phyloP scores from a whole-genome alignment of 1,140 invertebrate species.

The Bilobella aurantiaca region DNA sequence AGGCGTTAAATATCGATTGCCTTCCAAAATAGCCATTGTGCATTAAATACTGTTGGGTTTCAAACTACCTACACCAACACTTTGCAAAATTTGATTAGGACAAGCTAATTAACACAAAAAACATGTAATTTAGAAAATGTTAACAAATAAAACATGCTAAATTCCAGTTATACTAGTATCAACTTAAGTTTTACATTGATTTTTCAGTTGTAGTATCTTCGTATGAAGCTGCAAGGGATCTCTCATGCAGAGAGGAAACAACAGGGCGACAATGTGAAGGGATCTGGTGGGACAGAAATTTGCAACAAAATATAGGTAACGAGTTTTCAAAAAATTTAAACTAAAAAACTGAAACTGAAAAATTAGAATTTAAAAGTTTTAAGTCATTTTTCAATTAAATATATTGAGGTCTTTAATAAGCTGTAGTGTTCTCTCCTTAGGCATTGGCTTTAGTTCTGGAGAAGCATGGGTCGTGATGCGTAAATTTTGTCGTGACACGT shows the following conservation, averaged over 20 bases:
- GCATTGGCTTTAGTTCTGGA: neutral
- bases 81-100: too few species aligned
- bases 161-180: neutral
- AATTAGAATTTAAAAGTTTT: neutral
- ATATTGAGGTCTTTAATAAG: too few species aligned
- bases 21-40: too few species aligned
- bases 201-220: neutral
- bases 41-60: too few species aligned
- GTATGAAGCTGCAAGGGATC: neutral
- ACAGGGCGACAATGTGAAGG: neutral
- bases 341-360: neutral
- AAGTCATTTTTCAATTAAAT: too few species aligned
- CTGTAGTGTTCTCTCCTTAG: neutral
- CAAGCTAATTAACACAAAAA: too few species aligned
- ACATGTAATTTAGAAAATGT: too few species aligned
- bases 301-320: neutral
- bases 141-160: too few species aligned
- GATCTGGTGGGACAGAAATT: conserved; percentile 1
- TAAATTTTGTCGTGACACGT: neutral
- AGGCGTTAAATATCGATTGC: too few species aligned
- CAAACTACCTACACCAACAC: too few species aligned
- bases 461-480: neutral
- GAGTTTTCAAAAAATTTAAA: neutral
- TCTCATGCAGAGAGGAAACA: neutral
- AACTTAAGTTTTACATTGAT: neutral